phyloP scores from a whole-genome alignment of 1,140 invertebrate genomes.

The Globodera ellingtonae region DNA sequence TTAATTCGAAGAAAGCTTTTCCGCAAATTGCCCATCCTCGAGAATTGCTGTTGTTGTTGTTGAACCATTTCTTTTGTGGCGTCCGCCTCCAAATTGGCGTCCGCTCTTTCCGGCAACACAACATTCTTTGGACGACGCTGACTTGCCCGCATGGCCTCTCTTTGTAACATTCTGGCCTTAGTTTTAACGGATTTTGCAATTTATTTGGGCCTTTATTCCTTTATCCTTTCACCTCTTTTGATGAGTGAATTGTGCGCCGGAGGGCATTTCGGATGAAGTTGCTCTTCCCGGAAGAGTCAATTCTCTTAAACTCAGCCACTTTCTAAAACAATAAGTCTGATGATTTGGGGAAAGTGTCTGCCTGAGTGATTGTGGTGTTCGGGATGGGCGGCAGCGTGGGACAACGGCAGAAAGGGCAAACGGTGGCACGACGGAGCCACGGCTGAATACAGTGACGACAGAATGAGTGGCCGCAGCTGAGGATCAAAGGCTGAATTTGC shows the following conservation, averaged over 20 bases:
- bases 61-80: not conserved
- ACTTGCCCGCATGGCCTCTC: conserved; percentile 22
- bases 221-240: conserved; percentile 12
- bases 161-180: conserved; percentile 5
- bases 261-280: conserved; percentile 17
- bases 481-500: conserved; percentile 14
- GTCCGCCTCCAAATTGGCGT: not conserved
- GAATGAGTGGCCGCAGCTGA: conserved; percentile 27
- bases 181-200: not conserved
- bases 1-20: not conserved
- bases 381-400: conserved; percentile 14
- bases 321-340: conserved; percentile 11
- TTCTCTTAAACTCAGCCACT: conserved; percentile 14
- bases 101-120: not conserved
- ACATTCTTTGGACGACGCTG: conserved; percentile 19
- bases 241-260: conserved; percentile 12
- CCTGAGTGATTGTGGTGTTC: conserved; percentile 11
- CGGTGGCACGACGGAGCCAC: conserved; percentile 16
- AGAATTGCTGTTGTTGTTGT: not conserved
- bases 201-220: not conserved
- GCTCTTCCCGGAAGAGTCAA: not conserved
- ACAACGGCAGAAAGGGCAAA: conserved; percentile 24
- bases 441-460: conserved; percentile 24
- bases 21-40: not conserved
- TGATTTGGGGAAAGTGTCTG: not conserved